These are phyloP conservation scores for Aleiodes alternator DNA, from an alignment of 2,888 invertebrate genomes.

Conservation along the genomic window DNA sequence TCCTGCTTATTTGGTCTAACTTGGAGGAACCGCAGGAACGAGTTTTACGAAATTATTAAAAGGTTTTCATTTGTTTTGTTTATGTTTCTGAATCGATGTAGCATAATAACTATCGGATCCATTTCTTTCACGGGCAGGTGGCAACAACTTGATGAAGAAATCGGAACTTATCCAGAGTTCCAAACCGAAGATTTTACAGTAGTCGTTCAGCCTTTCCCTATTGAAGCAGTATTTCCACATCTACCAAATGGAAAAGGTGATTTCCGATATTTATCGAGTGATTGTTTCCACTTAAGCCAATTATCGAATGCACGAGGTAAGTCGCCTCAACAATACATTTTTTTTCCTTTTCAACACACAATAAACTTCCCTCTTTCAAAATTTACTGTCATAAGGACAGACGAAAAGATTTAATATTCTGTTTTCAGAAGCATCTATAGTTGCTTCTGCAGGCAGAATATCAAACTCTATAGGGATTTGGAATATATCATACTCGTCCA, in stretches of 20 bases:
- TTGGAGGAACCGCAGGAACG: conserved; percentile 64
- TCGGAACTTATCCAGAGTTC: conserved; percentile 76
- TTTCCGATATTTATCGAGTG: conserved; percentile 77
- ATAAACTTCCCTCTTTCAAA: no score
- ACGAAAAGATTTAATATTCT: no score
- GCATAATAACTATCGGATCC: neutral
- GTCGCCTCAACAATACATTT: conserved; percentile 43
- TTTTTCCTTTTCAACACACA: no score
- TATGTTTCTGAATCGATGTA: neutral
- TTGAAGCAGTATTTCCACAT: conserved; percentile 74
- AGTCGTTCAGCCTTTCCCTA: conserved; percentile 77
- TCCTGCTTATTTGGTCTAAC: conserved; percentile 78
- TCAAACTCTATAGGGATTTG: no score
- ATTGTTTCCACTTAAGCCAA: conserved; percentile 82
- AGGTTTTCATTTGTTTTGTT: conserved; percentile 57
- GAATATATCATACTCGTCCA: no score
- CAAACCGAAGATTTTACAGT: conserved; percentile 79
- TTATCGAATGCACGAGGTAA: conserved; percentile 78
- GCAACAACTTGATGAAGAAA: conserved; percentile 77
- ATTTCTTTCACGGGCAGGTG: conserved; percentile 69
- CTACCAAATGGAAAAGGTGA: conserved; percentile 75
- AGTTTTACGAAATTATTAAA: conserved; percentile 75
- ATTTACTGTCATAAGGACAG: no score
- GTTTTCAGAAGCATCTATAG: no score
- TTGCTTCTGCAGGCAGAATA: no score